phyloP scores from a whole-genome alignment of 1,140 invertebrate genomes.

The Kradibia gibbosae region DNA sequence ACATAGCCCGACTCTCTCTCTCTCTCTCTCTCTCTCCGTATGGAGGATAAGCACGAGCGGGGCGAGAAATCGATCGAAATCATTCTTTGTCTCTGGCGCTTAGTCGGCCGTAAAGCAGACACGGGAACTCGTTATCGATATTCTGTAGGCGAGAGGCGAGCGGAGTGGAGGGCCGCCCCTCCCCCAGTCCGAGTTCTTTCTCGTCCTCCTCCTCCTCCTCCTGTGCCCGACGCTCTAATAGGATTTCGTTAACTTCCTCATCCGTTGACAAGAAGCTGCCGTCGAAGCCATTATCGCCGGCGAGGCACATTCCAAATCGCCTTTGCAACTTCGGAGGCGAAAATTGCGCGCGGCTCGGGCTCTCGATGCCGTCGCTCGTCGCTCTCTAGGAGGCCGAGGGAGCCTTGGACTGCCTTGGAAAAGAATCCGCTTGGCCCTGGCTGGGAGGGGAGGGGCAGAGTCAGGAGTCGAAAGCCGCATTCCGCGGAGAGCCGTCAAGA shows the following conservation, averaged over 20 bases:
- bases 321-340: slow-evolving; percentile 30
- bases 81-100: slow-evolving; percentile 6
- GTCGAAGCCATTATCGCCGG: not conserved
- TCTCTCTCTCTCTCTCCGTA: not conserved
- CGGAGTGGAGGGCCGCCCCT: not conserved
- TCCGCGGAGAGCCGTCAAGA: not conserved
- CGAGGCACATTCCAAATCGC: slow-evolving; percentile 27
- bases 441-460: no score
- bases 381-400: not conserved
- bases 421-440: not conserved
- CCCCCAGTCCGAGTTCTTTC: slow-evolving; percentile 11
- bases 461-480: not conserved
- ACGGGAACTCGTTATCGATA: slow-evolving; percentile 35
- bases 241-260: slow-evolving; percentile 47
- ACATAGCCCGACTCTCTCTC: not conserved
- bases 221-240: slow-evolving; percentile 38
- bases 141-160: not conserved
- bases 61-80: slow-evolving; percentile 3
- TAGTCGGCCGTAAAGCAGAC: slow-evolving; percentile 21
- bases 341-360: slow-evolving; percentile 13
- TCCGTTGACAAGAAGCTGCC: slow-evolving; percentile 22
- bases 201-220: not conserved
- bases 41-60: not conserved
- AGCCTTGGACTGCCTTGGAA: not conserved
- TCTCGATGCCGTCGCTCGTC: no score